Evolutionary conservation across 2,888 invertebrate genomes (phyloP).

Genomic region (Petrolisthes manimaculis): DNA sequence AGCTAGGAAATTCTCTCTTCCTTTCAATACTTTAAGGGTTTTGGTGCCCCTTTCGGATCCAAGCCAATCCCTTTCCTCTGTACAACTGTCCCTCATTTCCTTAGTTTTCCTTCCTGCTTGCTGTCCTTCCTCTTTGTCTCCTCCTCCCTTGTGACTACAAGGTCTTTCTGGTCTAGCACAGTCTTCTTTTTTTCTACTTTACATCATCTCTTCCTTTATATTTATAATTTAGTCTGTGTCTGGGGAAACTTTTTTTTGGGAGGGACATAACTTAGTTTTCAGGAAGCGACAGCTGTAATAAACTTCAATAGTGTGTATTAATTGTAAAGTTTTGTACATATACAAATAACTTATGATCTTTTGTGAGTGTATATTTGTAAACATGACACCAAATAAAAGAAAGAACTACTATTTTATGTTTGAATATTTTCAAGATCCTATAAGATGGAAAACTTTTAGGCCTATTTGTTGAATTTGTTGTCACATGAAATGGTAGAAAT

Average conservation of each 20-base stretch:
- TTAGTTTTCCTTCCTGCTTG: no score
- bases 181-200: no score
- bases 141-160: no score
- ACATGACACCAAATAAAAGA: constrained; percentile 51
- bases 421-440: no score
- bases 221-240: constrained; percentile 24
- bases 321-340: constrained; percentile 60
- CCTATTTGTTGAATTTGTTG: constrained; percentile 15
- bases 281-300: constrained; percentile 40
- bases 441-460: neutral
- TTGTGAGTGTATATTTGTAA: constrained; percentile 61
- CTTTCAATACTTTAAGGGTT: no score
- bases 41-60: no score
- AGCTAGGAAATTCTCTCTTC: constrained; percentile 11
- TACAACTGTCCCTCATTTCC: no score
- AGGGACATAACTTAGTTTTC: constrained; percentile 30
- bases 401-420: neutral
- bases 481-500: neutral
- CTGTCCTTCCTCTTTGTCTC: no score
- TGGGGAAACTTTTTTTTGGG: neutral
- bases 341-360: constrained; percentile 59
- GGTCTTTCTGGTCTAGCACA: no score
- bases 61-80: no score
- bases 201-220: neutral
- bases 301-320: constrained; percentile 50